Conservation (phyloP, 2,797 vertebrate species). For the Phalanger gymnotis region DNA sequence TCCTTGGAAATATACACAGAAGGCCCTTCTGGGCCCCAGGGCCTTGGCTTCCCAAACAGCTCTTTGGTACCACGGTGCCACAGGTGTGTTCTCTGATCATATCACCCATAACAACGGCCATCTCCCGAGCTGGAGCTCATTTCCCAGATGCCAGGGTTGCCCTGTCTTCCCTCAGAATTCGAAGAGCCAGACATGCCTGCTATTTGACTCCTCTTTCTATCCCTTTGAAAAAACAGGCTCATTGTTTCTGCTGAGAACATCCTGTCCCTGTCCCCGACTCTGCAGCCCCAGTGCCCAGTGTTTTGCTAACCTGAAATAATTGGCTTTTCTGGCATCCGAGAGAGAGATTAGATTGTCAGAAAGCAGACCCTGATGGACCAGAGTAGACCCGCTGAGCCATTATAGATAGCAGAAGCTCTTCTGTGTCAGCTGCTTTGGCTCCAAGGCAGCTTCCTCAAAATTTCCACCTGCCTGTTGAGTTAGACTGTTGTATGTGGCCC, state of each 20-base stretch:
- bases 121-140: conserved; percentile 54
- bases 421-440: conserved; percentile 17
- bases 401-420: background rate
- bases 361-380: background rate
- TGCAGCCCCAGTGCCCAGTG: conserved; percentile 34
- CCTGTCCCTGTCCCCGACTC: conserved; percentile 37
- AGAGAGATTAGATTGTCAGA: conserved; percentile 50
- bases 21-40: conserved; percentile 49
- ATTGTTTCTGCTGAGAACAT: conserved; percentile 55
- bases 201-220: conserved; percentile 53
- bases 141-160: conserved; percentile 65
- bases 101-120: conserved; percentile 60
- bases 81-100: conserved; percentile 65
- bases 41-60: conserved; percentile 24
- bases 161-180: conserved; percentile 61
- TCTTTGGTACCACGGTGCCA: conserved; percentile 59
- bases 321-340: conserved; percentile 42
- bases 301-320: conserved; percentile 60
- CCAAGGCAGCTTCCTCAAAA: background rate
- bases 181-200: conserved; percentile 57
- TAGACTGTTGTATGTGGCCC: background rate
- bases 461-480: background rate
- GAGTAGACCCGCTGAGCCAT: conserved; percentile 20
- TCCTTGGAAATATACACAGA: conserved; percentile 46
- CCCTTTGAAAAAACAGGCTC: conserved; percentile 58